Evolutionary conservation across 30 jellyfish, hydroid and myxozoan species (phyloP).

Genomic region (Hydractinia symbiolongicarpus): DNA sequence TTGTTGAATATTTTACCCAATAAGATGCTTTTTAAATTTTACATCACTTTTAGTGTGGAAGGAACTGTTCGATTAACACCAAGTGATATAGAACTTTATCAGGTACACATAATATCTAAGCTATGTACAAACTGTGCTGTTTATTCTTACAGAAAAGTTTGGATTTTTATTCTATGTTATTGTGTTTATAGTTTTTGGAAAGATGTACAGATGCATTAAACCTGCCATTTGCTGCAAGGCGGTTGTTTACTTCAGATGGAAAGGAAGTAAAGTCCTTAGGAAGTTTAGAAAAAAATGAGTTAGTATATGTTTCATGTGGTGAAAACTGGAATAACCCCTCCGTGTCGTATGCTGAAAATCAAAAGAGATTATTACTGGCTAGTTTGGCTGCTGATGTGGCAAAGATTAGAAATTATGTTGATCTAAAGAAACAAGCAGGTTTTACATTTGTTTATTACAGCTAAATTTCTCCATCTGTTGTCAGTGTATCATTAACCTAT

Average conservation of each 20-base stretch:
- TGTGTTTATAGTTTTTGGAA: constrained; percentile 54
- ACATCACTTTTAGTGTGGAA: too few species aligned
- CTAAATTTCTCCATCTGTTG: background rate
- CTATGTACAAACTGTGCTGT: too few species aligned
- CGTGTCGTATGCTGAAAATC: constrained; percentile 53
- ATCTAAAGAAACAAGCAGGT: constrained; percentile 59
- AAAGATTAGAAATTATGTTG: constrained; percentile 41
- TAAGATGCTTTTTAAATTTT: too few species aligned
- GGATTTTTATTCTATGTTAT: background rate
- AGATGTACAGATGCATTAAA: constrained; percentile 61
- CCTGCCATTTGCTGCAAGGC: constrained; percentile 87
- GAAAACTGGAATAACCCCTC: constrained; percentile 78
- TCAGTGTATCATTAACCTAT: background rate
- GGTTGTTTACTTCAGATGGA: constrained; percentile 69
- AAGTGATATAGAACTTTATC: too few species aligned
- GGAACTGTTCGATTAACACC: too few species aligned
- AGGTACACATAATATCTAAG: too few species aligned
- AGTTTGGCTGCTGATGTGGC: constrained; percentile 67
- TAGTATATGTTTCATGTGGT: constrained; percentile 78
- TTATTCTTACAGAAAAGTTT: background rate
- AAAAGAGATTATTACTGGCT: constrained; percentile 59
- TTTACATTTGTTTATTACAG: background rate
- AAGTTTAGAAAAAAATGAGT: constrained; percentile 49
- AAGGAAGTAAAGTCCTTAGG: constrained; percentile 47
- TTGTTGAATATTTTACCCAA: too few species aligned